A percentile compares a stretch with the other conserved stretches of the same genome.
These are phyloP conservation scores for Steinernema feltiae DNA, from an alignment of 1,140 invertebrate genomes.

Conservation along the genomic window DNA sequence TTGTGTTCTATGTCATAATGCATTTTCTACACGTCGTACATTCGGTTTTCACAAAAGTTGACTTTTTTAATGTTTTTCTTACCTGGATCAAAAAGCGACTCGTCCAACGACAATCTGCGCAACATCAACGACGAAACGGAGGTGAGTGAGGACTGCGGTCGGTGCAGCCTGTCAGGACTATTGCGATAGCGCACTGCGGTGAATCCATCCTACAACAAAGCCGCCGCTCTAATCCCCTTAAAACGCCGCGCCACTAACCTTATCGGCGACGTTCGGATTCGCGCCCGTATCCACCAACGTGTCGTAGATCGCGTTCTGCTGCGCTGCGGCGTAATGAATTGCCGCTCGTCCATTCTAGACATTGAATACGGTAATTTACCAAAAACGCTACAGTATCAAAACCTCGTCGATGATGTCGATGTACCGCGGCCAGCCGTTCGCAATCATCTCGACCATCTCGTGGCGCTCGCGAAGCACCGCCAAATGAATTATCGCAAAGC, in stretches of 20 bases:
- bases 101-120: constrained; percentile 29
- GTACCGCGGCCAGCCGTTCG: constrained; percentile 35
- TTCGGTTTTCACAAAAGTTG: background rate
- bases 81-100: constrained; percentile 39
- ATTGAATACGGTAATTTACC: background rate
- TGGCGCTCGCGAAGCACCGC: constrained; percentile 53
- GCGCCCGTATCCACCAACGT: constrained; percentile 53
- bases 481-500: constrained; percentile 48
- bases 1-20: too few relatives aligned
- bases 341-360: constrained; percentile 46
- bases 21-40: too few relatives aligned
- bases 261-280: constrained; percentile 44
- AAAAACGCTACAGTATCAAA: background rate
- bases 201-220: constrained; percentile 47
- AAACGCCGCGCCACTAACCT: constrained; percentile 32
- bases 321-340: constrained; percentile 51
- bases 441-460: constrained; percentile 46
- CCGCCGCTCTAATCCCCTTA: background rate
- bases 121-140: constrained; percentile 32
- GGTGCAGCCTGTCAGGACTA: constrained; percentile 41
- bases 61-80: background rate
- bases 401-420: constrained; percentile 32
- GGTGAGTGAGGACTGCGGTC: constrained; percentile 35
- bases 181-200: constrained; percentile 47
- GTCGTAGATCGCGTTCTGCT: constrained; percentile 57